Conservation (phyloP, 2,113 vertebrate genomes). For the Passer montanus region DNA sequence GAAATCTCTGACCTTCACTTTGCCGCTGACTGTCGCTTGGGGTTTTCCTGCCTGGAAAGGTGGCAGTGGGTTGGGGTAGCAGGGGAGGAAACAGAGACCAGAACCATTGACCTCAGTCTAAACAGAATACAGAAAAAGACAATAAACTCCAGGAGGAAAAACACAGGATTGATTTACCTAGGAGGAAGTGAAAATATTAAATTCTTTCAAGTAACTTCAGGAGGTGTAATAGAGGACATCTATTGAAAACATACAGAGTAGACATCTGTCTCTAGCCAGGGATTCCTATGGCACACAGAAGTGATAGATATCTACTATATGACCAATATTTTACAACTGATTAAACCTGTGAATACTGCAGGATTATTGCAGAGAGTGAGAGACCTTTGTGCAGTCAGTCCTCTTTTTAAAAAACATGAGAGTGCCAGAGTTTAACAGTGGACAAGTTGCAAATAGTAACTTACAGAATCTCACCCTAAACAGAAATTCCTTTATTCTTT, state of each 20-base stretch:
- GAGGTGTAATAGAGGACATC: slow-evolving; percentile 30
- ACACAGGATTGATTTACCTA: slow-evolving; percentile 31
- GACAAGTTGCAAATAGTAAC: background rate
- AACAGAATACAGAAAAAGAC: slow-evolving; percentile 48
- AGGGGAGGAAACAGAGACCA: slow-evolving; percentile 44
- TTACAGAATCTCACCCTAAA: background rate
- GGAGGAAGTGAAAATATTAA: slow-evolving; percentile 52
- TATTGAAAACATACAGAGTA: background rate
- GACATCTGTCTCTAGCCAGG: background rate
- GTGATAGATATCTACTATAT: background rate
- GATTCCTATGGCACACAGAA: background rate
- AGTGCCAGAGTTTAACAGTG: background rate
- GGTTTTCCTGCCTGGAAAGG: slow-evolving; percentile 48
- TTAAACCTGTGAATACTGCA: background rate
- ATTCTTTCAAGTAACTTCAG: slow-evolving; percentile 56
- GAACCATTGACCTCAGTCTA: slow-evolving; percentile 32
- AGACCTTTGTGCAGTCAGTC: background rate
- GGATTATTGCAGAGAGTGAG: background rate
- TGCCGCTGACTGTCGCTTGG: background rate
- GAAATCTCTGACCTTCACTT: slow-evolving; percentile 56
- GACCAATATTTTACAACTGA: background rate
- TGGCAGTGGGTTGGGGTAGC: background rate
- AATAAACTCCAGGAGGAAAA: slow-evolving; percentile 43
- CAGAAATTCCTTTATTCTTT: background rate
- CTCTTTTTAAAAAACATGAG: background rate